These are phyloP conservation scores for Chirona hameri DNA, from an alignment of 2,888 invertebrate genomes.

Conservation along the genomic window DNA sequence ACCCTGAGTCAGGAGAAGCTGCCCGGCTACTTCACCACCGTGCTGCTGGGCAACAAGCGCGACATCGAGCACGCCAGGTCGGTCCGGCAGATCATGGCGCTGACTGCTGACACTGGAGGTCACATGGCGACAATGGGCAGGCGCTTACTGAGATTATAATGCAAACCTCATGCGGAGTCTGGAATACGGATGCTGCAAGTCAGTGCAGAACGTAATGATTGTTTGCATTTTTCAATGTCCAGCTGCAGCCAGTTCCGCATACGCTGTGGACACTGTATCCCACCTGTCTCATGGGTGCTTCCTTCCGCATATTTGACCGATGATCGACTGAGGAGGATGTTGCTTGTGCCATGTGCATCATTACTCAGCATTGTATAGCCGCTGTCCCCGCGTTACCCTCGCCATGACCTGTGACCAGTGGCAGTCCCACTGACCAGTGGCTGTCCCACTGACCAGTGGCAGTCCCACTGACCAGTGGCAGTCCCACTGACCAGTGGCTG, in stretches of 20 bases:
- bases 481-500: too few species aligned
- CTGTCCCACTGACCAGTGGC: too few species aligned
- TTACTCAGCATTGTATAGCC: neutral
- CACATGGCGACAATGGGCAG: conserved; percentile 13
- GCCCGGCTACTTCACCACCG: conserved; percentile 70
- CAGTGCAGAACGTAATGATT: neutral
- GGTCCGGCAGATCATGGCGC: conserved; percentile 41
- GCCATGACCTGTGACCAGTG: neutral
- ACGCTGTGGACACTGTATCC: too few species aligned
- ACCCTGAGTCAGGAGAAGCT: conserved; percentile 67
- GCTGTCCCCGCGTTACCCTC: neutral
- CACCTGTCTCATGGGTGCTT: too few species aligned
- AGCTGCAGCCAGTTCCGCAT: neutral
- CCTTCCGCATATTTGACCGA: too few species aligned
- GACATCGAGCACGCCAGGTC: conserved; percentile 76
- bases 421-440: too few species aligned
- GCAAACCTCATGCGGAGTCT: neutral
- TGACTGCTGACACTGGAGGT: too few species aligned
- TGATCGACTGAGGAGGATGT: too few species aligned
- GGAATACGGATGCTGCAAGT: neutral
- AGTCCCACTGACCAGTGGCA: too few species aligned
- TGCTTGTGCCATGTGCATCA: neutral
- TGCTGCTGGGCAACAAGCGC: conserved; percentile 73
- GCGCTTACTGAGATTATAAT: neutral
- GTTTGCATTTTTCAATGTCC: neutral